Conservation (phyloP, 2,113 vertebrate species). For the Stegostoma tigrinum region DNA sequence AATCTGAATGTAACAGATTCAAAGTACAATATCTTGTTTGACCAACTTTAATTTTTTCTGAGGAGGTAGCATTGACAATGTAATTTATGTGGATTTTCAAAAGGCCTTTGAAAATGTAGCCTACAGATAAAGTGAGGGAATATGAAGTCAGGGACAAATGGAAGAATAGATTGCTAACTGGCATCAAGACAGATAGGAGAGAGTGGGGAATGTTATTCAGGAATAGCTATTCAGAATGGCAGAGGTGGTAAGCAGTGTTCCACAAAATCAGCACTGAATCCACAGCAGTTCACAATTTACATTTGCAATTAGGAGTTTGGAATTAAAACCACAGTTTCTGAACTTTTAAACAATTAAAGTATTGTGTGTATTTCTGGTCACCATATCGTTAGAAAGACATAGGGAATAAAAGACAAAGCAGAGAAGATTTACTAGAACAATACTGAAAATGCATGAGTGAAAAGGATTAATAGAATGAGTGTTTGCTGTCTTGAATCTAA, state of each 20-base stretch:
- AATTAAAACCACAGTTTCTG: neutral
- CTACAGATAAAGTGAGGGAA: neutral
- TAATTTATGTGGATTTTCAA: neutral
- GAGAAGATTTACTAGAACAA: no score
- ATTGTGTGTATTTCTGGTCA: no score
- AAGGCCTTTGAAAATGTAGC: neutral
- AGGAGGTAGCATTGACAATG: neutral
- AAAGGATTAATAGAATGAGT: no score
- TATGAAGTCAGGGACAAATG: neutral
- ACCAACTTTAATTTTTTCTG: neutral
- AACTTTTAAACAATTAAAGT: neutral
- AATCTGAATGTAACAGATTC: neutral
- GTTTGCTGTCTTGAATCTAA: no score
- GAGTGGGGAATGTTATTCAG: no score
- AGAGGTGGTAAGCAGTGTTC: neutral
- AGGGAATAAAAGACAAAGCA: no score
- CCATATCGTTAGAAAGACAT: no score
- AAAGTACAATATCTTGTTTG: neutral
- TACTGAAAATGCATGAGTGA: no score
- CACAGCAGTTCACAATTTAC: neutral
- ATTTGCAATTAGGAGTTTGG: neutral
- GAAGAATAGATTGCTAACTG: neutral
- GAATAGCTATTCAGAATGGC: neutral
- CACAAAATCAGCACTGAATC: neutral
- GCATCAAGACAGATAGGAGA: neutral